A percentile compares a stretch with the other conserved stretches of the same genome.
phyloP scores from a whole-genome alignment of 2,113 vertebrate genomes.

The Parotia lawesii region DNA sequence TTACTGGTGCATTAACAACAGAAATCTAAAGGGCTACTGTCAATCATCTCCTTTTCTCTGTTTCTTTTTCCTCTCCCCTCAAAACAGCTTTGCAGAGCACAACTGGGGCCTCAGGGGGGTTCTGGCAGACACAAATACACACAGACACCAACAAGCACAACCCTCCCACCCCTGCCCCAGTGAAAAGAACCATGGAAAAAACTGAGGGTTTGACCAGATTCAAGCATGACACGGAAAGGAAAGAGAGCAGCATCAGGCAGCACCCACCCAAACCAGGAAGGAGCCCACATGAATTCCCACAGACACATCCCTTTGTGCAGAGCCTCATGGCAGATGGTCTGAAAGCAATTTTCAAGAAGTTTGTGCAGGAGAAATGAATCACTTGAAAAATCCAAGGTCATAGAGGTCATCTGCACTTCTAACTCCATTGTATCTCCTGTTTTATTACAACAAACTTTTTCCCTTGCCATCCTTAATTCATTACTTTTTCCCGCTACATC shows the following conservation, averaged over 20 bases:
- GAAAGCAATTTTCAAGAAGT: background rate
- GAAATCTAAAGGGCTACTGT: slow-evolving; percentile 69
- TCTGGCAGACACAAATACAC: background rate
- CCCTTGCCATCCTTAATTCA: background rate
- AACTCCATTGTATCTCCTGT: background rate
- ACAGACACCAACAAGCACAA: background rate
- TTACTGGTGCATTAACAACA: slow-evolving; percentile 74
- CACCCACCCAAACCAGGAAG: accelerated
- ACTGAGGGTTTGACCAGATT: background rate
- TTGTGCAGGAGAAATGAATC: background rate
- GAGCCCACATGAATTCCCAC: background rate
- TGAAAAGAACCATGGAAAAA: background rate
- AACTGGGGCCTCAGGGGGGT: background rate
- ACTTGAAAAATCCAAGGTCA: background rate
- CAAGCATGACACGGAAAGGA: background rate
- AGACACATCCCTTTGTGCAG: accelerated
- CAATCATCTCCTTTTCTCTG: slow-evolving; percentile 45
- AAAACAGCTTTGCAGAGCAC: slow-evolving; percentile 3
- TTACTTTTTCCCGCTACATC: background rate
- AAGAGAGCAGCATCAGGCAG: background rate
- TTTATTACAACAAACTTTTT: background rate
- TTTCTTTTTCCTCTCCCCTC: background rate
- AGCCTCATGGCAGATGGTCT: background rate
- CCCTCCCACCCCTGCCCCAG: accelerated
- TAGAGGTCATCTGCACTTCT: background rate